These are phyloP conservation scores for Megaceryle alcyon DNA, from an alignment of 2,797 vertebrate genomes.

Conservation along the genomic window DNA sequence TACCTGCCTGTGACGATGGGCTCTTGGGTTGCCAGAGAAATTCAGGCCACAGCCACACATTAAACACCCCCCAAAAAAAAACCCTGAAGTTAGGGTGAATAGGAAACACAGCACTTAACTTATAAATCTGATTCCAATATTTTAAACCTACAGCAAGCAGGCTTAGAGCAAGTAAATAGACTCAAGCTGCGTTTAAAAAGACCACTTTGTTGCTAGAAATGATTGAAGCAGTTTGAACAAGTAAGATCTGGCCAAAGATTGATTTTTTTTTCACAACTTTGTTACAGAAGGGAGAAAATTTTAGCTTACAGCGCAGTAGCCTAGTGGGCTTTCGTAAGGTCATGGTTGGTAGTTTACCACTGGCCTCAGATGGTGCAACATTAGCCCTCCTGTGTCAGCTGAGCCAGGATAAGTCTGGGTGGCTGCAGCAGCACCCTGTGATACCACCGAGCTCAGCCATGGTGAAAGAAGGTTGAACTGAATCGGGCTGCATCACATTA, in stretches of 20 bases:
- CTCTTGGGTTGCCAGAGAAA: neutral
- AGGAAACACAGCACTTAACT: neutral
- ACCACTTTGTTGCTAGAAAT: neutral
- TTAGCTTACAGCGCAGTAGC: neutral
- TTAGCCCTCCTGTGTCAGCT: neutral
- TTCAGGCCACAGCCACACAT: neutral
- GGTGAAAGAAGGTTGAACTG: neutral
- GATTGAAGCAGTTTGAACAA: too few species aligned
- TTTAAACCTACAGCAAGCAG: neutral
- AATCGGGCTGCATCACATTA: neutral
- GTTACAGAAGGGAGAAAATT: neutral
- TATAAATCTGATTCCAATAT: neutral
- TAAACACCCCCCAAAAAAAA: neutral
- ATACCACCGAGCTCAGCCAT: neutral
- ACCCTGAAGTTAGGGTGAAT: neutral
- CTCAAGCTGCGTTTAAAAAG: neutral
- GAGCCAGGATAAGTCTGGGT: neutral
- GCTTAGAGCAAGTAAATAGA: neutral
- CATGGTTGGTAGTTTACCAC: neutral
- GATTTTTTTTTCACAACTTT: neutral
- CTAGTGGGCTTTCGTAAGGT: neutral
- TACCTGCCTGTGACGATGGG: neutral
- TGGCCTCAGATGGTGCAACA: neutral
- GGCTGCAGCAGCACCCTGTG: neutral
- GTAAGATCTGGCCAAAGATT: neutral